Evolutionary conservation across 2,888 invertebrate species (phyloP), one percentile per base, ranked within the genome.

Genomic region (Scaptomyza tumidula): DNA sequence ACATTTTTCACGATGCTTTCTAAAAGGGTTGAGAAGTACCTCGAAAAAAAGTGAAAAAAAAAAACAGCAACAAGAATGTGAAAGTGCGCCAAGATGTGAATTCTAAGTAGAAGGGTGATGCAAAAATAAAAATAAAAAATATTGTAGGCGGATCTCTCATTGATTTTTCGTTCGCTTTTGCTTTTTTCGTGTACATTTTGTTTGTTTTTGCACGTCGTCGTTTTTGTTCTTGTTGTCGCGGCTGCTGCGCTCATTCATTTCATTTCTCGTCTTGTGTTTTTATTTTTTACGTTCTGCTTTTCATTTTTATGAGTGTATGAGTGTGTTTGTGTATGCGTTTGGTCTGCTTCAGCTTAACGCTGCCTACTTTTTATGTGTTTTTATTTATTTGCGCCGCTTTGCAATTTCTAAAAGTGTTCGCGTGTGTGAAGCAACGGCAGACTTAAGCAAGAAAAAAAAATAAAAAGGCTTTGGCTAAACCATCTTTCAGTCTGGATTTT

Each of bases 331-430:
- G 48, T 45, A 24, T 24, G 24, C 24, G 33, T 56, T 41, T 56
- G 54, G 52, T 58, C 54, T 53, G 61, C 52, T 33, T 33, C 63
- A 54, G 68, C 63, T 33, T 52, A 63, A 63, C 74, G 73, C 86
- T 84, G 84, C 88, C 88, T 86, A 86, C 84, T 86, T 88, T 86
- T 88, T 86, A 88, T 85, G 81, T 81, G 72, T 84, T 85, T 80
- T 86, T 88, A 84, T 88, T 80, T 87, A 85, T 85, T 86, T 87
- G 80, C 89, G 84, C 71, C 84, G 86, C 84, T 88, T 86, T 88
- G 88, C 88, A 85, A 85, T 88, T 85, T 88, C 73, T 84, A 88
- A 85, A 86, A 84, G 89, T 88, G 82, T 85, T 85, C 84, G 75
- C 81, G 72, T 70, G 70, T 61, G 41, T 41, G n/a, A n/a, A 16